These are phyloP conservation scores for Eupithecia insigniata DNA, from an alignment of 2,888 invertebrate genomes.

Conservation along the genomic window DNA sequence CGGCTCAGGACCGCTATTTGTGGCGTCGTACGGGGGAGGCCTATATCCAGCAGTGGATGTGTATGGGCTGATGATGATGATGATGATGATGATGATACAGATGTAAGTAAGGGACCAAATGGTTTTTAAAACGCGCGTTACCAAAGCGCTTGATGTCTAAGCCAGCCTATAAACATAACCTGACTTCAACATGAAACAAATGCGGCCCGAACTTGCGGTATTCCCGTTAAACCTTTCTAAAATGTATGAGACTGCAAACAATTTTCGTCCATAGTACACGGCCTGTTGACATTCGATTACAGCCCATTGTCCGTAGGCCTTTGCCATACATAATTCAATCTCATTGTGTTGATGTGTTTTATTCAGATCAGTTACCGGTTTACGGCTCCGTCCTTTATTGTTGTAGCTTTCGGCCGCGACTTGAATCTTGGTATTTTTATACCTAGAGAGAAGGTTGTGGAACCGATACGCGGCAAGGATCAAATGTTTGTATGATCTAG, in stretches of 20 bases:
- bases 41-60: no score
- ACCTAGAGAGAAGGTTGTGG: not conserved
- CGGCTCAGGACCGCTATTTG: no score
- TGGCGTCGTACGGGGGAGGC: no score
- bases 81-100: no score
- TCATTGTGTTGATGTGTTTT: slow-evolving; percentile 50
- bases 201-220: not conserved
- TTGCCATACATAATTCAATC: slow-evolving; percentile 47
- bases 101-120: not conserved
- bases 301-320: slow-evolving; percentile 39
- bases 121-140: not conserved
- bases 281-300: slow-evolving; percentile 59
- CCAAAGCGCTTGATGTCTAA: not conserved
- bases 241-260: slow-evolving; percentile 20
- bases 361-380: slow-evolving; percentile 45
- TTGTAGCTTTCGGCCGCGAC: not conserved
- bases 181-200: slow-evolving; percentile 5
- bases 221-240: slow-evolving; percentile 7
- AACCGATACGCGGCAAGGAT: no score
- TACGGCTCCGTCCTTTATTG: slow-evolving; percentile 19
- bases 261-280: slow-evolving; percentile 10
- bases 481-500: no score
- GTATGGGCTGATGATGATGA: no score
- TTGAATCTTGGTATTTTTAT: not conserved
- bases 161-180: not conserved